Evolutionary conservation across 2,797 vertebrate species (phyloP), one percentile per base, ranked within the genome.

Genomic region (Xyrichtys novacula): DNA sequence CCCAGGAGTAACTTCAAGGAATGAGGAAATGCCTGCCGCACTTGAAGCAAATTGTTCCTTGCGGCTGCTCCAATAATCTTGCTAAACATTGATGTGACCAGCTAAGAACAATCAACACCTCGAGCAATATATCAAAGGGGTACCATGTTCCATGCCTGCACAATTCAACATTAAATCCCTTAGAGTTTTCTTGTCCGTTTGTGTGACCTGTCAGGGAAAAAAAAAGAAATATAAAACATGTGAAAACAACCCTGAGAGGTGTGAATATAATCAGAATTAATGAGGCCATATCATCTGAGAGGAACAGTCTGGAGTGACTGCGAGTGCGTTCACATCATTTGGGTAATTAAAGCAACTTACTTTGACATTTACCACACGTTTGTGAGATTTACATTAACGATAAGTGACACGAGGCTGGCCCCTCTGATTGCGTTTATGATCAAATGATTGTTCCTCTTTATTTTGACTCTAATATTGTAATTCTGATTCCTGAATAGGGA

Each of bases 211-310:
- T 84, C 55, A 81, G 46, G n/a, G 29, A 39, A 58, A 15, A 49
- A 52, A 59, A 66, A 54, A 55, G n/a, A 55, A 32, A 59, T 57
- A 59, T 26, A 72, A 78, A 74, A 85, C 0, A 78, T 85, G 89
- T 84, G 80, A 93, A 88, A 89, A 86, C 71, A 83, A 80, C 70
- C 72, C 48, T 72, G 85, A 86, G 76, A 91, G 88, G 88, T 93
- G 90, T 90, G 85, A 93, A 92, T 88, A 68, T 87, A 88, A 91
- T 93, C 62, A 70, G 88, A 93, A 90, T 90, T 91, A 94, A 94
- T 93, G 89, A 94, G 85, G 88, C 85, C 71, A 67, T 62, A 77
- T 87, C 67, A 73, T 74, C 71, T 59, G 72, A 81, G 67, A 71
- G 49, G 57, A 86, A 67, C 57, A 10, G 68, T 84, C 78, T 73